Percentiles rank a stretch among this genome's conserved stretches.
Conservation (phyloP, 1,140 invertebrate genomes). For the Holotrichia oblita region DNA sequence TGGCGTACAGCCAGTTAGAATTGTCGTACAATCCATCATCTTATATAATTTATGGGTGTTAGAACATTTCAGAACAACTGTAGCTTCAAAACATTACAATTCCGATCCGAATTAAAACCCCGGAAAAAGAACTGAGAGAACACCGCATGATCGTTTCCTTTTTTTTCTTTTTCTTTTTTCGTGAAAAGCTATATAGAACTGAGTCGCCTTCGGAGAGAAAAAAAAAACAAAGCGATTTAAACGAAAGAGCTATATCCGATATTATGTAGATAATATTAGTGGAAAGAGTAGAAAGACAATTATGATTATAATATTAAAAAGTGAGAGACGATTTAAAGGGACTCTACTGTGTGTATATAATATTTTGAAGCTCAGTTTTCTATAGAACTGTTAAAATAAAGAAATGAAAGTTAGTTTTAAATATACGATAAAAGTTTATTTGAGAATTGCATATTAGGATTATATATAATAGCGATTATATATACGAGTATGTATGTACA, state of each 20-base stretch:
- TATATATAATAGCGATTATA: constrained; percentile 10
- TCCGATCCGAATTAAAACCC: constrained; percentile 29
- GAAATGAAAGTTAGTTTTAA: constrained; percentile 42
- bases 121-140: background rate
- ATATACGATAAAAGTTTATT: constrained; percentile 12
- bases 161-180: too few species aligned
- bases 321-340: constrained; percentile 27
- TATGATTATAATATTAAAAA: too few species aligned
- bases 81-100: constrained; percentile 60
- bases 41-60: background rate
- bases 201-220: constrained; percentile 46
- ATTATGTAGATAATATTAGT: background rate
- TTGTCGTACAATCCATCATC: too few species aligned
- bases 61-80: constrained; percentile 48
- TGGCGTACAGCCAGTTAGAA: too few species aligned
- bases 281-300: background rate
- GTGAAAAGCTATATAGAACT: constrained; percentile 62
- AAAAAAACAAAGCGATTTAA: background rate
- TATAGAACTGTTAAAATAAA: constrained; percentile 52
- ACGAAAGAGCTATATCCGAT: too few species aligned
- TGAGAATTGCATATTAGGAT: background rate
- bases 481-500: background rate
- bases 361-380: constrained; percentile 59
- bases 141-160: background rate
- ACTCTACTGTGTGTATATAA: constrained; percentile 45